Evolutionary conservation across 2,797 vertebrate species (phyloP), one percentile per base, ranked within the genome.

Genomic region (Pseudochromis fuscus): DNA sequence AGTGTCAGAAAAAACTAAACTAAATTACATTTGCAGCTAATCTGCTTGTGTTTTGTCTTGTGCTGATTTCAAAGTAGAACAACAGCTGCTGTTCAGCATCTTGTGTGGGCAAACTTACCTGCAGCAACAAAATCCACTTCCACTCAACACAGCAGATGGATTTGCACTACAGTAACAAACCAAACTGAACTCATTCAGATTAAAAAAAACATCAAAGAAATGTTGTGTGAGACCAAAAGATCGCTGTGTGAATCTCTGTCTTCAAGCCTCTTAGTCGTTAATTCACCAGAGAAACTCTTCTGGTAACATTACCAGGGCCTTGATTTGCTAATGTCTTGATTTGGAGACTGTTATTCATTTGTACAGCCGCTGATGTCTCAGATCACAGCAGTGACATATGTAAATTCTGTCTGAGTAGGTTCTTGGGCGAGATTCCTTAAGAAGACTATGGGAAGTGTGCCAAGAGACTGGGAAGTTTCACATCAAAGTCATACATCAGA

Each of bases 401-500:
- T 70, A 75, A 87, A 88, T 85, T 76, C 50, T 70, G 79, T 67
- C 67, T 77, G 60, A 70, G 68, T 44, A 71, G 74, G 60, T 70
- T 77, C 72, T 67, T 67, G 58, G 67, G 72, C 70, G 62, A 38
- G 62, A n/a, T 71, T 84, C 67, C 58, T 64, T 72, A 69, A 79
- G 77, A 85, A 64, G 71, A 75, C 72, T 60, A 52, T 58, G 64
- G 78, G 71, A 65, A 72, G 68, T 67, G 66, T 82, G 87, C 67
- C 67, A 73, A 64, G 69, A 79, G 69, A 72, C 77, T 9, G 52
- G 61, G 65, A 72, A 82, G 79, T 30, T 72, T 30, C 53, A 77
- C 75, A 84, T 89, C 87, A 88, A 85, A 89, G 85, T 84, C 65
- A 60, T 6, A 66, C 68, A 83, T 78, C 78, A 83, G 67, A 83